A percentile compares a stretch with the other conserved stretches of the same genome.
These are phyloP conservation scores for Andrena cerasifolii DNA, from an alignment of 1,140 invertebrate species.

Conservation along the genomic window DNA sequence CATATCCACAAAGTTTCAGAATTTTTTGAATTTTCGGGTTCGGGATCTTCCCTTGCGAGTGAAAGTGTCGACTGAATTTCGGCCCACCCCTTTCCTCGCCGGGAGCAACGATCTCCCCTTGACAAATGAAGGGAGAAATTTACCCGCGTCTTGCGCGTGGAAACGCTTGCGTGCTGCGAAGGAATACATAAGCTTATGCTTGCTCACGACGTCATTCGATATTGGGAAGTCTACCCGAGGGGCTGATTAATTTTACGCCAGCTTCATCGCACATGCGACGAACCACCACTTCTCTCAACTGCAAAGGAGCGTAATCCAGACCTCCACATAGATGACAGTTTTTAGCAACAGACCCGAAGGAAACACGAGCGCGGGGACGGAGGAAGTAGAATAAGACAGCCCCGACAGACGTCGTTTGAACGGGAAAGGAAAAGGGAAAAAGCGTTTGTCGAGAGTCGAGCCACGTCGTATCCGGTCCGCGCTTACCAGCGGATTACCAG, in stretches of 20 bases:
- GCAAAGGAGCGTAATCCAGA: no score
- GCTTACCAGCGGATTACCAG: slow-evolving; percentile 28
- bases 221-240: no score
- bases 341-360: no score
- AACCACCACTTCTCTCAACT: no score
- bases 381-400: no score
- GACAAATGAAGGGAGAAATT: slow-evolving; percentile 44
- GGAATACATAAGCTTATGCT: slow-evolving; percentile 26
- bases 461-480: slow-evolving; percentile 24
- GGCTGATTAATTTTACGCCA: no score
- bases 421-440: slow-evolving; percentile 13
- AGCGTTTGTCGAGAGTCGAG: slow-evolving; percentile 31
- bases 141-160: slow-evolving; percentile 29
- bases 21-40: no score
- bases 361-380: background rate
- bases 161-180: slow-evolving; percentile 20
- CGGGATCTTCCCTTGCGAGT: no score
- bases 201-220: no score
- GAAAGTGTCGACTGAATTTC: slow-evolving; percentile 29
- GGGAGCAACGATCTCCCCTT: slow-evolving; percentile 36
- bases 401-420: background rate
- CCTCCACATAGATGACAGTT: no score
- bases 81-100: slow-evolving; percentile 22
- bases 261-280: no score
- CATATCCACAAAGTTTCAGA: no score